These are phyloP conservation scores for Lissonota sp. DNA, from an alignment of 2,888 invertebrate species.

Conservation along the genomic window DNA sequence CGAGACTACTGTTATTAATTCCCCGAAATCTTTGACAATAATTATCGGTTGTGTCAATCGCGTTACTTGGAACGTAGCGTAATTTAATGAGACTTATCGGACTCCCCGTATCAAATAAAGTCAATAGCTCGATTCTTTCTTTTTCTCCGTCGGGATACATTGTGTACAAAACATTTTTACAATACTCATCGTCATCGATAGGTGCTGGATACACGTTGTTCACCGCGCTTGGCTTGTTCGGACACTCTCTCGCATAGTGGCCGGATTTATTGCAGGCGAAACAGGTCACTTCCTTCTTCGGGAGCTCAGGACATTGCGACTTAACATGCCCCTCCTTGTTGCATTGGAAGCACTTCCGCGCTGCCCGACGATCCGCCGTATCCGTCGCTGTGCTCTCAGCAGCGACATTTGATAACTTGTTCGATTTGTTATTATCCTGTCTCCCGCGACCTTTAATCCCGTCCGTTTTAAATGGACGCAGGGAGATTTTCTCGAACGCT, in stretches of 20 bases:
- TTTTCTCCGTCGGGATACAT: neutral
- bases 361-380: constrained; percentile 1
- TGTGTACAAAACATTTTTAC: constrained; percentile 2
- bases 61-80: constrained; percentile 42
- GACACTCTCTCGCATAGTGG: constrained; percentile 23
- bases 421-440: neutral
- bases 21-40: constrained; percentile 35
- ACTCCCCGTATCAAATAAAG: constrained; percentile 56
- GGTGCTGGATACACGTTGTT: constrained; percentile 7
- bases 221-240: constrained; percentile 4
- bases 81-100: constrained; percentile 56
- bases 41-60: constrained; percentile 41
- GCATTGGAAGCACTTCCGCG: constrained; percentile 33
- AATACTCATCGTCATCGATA: constrained; percentile 38
- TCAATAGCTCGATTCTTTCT: neutral
- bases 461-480: neutral
- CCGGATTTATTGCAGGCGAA: constrained; percentile 25
- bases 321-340: constrained; percentile 26
- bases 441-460: neutral
- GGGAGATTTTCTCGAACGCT: constrained; percentile 17
- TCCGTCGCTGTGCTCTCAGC: neutral
- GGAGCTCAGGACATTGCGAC: constrained; percentile 15
- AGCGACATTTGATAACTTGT: neutral
- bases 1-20: constrained; percentile 48
- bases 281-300: constrained; percentile 10